Evolutionary conservation across 2,797 vertebrate genomes (phyloP), one percentile per base, ranked within the genome.

Genomic region (Poliocrania exsul): DNA sequence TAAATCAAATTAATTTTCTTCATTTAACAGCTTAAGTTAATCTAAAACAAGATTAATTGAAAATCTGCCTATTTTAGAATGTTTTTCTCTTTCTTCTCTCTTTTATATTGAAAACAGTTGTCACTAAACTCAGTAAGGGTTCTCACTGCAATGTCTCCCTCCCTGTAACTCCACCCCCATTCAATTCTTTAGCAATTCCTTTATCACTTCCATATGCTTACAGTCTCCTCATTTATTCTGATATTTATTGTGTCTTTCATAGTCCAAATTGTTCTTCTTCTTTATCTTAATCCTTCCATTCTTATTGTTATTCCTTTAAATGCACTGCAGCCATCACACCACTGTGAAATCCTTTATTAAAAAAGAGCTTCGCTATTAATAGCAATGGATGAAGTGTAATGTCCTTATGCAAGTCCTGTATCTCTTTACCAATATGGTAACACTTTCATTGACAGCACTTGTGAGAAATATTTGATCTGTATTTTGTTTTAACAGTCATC

Each of bases 401-500:
- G 70, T 37, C 47, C 37, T 66, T 62, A 6, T 91, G 58, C 44
- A 88, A 42, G 26, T 94, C 49, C n/a, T 79, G 7, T 83, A 42
- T 66, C 47, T 73, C 82, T 92, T 87, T 72, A 77, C 31, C 66
- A 51, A 77, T 90, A 50, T n/a, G 14, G 33, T 64, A 66, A 42
- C 23, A 10, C 35, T 82, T 84, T 69, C 88, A 79, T 86, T 75
- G 84, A 58, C 53, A 70, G 38, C 18, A 7, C 35, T 61, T 66
- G n/a, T 90, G 73, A 90, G 12, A 95, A 86, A 80, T 57, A 58
- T 46, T 44, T 95, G 72, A 92, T 57, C 73, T 83, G 78, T 91
- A 28, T 79, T 93, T 96, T 96, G 75, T 92, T 70, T 92, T 87
- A 95, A 92, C 85, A 98, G 98, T 98, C 98, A 60, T 98, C 99